Percentiles rank a stretch among this genome's conserved stretches.
Conservation (phyloP, 2,113 vertebrate genomes). For the Leucopsar rothschildi region DNA sequence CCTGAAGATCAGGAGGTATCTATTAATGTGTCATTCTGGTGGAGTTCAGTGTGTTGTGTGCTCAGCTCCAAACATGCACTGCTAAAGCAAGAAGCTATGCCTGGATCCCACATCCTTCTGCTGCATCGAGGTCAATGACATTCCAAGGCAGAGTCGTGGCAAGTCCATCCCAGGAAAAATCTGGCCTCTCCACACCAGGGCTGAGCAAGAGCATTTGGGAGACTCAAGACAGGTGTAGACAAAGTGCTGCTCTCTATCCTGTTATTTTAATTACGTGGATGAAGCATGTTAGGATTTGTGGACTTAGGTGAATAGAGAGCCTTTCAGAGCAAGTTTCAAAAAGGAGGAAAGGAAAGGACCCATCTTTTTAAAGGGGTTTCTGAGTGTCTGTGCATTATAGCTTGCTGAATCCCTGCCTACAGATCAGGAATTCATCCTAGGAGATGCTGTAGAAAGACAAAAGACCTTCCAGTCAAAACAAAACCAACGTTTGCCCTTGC, state of each 20-base stretch:
- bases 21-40: not conserved
- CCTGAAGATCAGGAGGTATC: slow-evolving; percentile 90
- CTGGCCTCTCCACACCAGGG: not conserved
- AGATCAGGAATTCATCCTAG: not conserved
- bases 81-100: not conserved
- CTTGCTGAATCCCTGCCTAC: not conserved
- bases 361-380: not conserved
- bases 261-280: not conserved
- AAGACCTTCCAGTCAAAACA: not conserved
- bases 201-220: not conserved
- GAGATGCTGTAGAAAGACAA: not conserved
- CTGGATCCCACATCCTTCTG: not conserved
- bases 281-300: not conserved
- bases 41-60: not conserved
- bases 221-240: not conserved
- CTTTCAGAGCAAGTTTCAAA: not conserved
- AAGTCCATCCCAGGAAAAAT: not conserved
- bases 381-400: not conserved
- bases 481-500: not conserved
- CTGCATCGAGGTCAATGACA: not conserved
- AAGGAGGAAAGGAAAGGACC: not conserved
- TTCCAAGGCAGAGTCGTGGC: not conserved
- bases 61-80: not conserved
- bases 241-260: not conserved
- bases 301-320: not conserved